These are phyloP conservation scores for Ammodytes dubius DNA, from an alignment of 2,113 vertebrate species.

Conservation along the genomic window DNA sequence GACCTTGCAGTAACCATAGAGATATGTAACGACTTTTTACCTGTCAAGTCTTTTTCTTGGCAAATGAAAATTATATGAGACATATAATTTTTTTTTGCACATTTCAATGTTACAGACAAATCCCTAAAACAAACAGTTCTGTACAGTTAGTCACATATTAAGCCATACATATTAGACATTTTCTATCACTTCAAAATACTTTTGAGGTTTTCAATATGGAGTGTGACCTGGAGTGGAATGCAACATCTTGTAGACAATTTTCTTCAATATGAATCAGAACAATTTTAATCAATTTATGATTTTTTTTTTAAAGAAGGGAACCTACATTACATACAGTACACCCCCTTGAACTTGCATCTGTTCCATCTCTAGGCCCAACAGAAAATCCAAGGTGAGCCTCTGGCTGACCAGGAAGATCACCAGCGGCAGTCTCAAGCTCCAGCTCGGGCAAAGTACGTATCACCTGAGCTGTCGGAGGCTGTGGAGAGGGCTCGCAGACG, in stretches of 20 bases:
- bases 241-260: not conserved
- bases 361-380: constrained; percentile 70
- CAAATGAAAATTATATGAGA: constrained; percentile 3
- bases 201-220: not conserved
- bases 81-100: not conserved
- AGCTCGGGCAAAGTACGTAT: constrained; percentile 90
- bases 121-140: not conserved
- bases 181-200: not conserved
- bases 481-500: constrained; percentile 93
- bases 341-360: not conserved
- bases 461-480: constrained; percentile 94
- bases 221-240: not conserved
- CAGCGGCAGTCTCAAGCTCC: constrained; percentile 82
- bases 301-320: not conserved
- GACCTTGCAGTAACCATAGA: constrained; percentile 69
- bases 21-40: constrained; percentile 30
- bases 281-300: not conserved
- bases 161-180: not conserved
- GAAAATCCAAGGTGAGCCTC: constrained; percentile 88
- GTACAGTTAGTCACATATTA: not conserved
- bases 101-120: not conserved
- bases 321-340: not conserved
- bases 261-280: not conserved
- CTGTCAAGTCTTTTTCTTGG: not conserved
- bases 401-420: constrained; percentile 90